phyloP scores from a whole-genome alignment of 2,113 vertebrate genomes.

The Cynopterus brachyotis region DNA sequence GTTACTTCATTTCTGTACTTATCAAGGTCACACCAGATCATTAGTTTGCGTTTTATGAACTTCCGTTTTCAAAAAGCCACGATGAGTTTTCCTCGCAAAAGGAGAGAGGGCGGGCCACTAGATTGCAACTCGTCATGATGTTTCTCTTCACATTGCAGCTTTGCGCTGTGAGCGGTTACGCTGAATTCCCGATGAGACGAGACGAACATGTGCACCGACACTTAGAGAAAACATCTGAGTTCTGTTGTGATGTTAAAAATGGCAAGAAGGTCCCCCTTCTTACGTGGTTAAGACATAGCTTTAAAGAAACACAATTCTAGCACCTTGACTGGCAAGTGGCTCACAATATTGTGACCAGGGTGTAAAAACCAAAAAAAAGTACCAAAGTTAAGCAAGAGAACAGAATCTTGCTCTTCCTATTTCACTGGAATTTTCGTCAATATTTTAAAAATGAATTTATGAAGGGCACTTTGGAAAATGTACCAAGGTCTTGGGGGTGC shows the following conservation, averaged over 20 bases:
- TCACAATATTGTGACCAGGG: neutral
- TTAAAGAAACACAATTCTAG: neutral
- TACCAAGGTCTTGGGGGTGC: neutral
- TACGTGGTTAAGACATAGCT: too few relatives aligned
- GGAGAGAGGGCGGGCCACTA: neutral
- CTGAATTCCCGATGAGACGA: neutral
- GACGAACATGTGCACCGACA: neutral
- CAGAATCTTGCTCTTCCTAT: neutral
- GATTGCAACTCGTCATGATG: neutral
- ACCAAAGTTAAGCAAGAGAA: neutral
- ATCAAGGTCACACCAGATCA: neutral
- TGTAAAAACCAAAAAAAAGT: neutral
- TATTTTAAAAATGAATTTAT: neutral
- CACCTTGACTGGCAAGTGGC: neutral
- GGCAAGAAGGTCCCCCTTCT: neutral
- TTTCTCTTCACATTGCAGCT: neutral
- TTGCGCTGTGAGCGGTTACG: neutral
- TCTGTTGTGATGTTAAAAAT: neutral
- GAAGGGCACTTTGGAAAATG: neutral
- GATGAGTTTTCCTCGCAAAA: neutral
- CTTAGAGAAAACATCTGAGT: neutral
- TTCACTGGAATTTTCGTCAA: neutral
- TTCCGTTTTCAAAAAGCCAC: neutral
- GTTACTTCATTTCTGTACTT: neutral
- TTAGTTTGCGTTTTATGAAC: neutral